Conservation (phyloP, 2,113 vertebrate genomes). For the Mandrillus leucophaeus region DNA sequence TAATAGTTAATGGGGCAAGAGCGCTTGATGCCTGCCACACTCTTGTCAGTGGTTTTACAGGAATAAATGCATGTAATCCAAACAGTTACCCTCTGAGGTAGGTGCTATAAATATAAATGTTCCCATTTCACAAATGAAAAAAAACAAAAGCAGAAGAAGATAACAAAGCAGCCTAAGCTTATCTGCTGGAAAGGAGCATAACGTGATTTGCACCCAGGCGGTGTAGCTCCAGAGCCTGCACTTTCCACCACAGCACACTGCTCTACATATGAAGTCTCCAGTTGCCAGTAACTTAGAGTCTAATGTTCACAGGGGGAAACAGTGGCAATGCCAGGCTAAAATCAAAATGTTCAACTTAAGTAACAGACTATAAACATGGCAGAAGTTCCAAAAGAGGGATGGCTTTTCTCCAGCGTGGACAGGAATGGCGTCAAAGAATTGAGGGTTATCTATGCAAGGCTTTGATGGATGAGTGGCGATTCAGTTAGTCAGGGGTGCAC, state of each 20-base stretch:
- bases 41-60: not conserved
- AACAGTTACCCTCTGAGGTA: not conserved
- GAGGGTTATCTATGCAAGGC: not conserved
- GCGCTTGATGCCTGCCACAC: not conserved
- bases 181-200: not conserved
- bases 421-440: not conserved
- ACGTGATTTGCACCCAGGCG: not conserved
- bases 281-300: not conserved
- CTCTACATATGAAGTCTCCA: not conserved
- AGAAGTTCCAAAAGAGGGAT: not conserved
- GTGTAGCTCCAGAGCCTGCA: not conserved
- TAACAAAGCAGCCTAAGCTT: not conserved
- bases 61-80: not conserved
- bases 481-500: not conserved
- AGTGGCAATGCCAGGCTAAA: not conserved
- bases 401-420: not conserved
- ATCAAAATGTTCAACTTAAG: not conserved
- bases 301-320: not conserved
- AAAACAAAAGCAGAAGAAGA: not conserved
- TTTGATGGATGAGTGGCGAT: not conserved
- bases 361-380: not conserved
- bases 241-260: rapidly evolving
- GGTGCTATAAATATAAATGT: not conserved
- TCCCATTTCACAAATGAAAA: not conserved
- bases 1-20: not conserved